Conservation (phyloP, 1,140 invertebrate species). For the Amyelois transitella region DNA sequence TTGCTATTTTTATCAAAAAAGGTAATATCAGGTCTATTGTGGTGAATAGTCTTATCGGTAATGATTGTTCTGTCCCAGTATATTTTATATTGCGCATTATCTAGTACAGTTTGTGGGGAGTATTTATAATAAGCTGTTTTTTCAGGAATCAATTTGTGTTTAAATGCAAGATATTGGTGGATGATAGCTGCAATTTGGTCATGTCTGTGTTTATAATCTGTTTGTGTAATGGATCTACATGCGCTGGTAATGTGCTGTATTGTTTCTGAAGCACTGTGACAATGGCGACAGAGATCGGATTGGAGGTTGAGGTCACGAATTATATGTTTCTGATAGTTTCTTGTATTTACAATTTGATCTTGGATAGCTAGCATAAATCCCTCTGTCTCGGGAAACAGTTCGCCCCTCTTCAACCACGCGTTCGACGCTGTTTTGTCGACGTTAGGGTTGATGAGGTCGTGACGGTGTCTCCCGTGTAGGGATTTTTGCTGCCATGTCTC, state of each 20-base stretch:
- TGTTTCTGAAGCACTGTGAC: background rate
- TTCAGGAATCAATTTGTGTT: background rate
- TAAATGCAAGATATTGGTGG: background rate
- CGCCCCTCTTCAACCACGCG: constrained; percentile 1
- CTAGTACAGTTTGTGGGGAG: background rate
- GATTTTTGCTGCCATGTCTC: background rate
- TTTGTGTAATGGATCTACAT: background rate
- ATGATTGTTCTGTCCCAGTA: background rate
- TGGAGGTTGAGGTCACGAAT: background rate
- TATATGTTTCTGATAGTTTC: constrained; percentile 1
- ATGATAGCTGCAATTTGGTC: background rate
- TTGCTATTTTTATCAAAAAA: background rate
- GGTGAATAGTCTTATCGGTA: too few species aligned
- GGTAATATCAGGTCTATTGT: too few species aligned
- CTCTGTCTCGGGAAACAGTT: too few species aligned
- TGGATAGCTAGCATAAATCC: constrained; percentile 6
- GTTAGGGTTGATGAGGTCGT: background rate
- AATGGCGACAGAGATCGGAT: background rate
- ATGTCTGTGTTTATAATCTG: background rate
- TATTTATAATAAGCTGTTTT: background rate
- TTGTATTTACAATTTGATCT: too few species aligned
- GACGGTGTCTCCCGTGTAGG: background rate
- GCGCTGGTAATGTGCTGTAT: constrained; percentile 3
- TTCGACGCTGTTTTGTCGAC: too few species aligned
- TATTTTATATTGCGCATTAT: background rate